Percentiles rank a stretch among this genome's conserved stretches.
Conservation (phyloP, 2,113 vertebrate genomes). For the Cichladusa arquata region DNA sequence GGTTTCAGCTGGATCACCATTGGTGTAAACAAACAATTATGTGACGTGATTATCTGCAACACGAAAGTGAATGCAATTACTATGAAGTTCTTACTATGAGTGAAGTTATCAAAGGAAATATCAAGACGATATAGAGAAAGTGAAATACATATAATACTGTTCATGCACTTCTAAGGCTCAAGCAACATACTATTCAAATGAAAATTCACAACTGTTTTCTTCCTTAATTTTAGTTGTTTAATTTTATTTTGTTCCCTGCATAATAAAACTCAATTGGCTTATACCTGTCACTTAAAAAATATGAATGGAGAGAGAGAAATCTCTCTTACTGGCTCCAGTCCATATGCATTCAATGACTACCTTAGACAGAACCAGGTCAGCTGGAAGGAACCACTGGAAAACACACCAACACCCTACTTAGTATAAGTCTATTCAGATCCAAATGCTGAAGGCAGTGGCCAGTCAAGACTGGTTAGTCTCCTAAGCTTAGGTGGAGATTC, state of each 20-base stretch:
- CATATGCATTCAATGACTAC: not conserved
- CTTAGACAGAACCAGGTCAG: not conserved
- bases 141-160: not conserved
- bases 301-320: not conserved
- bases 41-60: not conserved
- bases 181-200: not conserved
- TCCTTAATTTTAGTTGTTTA: not conserved
- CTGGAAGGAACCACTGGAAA: not conserved
- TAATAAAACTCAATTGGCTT: not conserved
- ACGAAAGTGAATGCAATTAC: not conserved
- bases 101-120: not conserved
- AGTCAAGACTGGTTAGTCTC: rapidly evolving
- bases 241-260: not conserved
- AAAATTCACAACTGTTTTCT: not conserved
- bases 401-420: not conserved
- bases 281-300: not conserved
- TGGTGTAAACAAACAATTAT: not conserved
- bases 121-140: not conserved
- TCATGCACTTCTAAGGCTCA: not conserved
- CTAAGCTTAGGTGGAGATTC: not conserved
- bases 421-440: not conserved
- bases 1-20: not conserved
- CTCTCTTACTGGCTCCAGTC: not conserved
- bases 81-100: not conserved
- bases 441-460: not conserved